Conservation (phyloP, 2,797 vertebrate genomes). For the Clarias fuscus region DNA sequence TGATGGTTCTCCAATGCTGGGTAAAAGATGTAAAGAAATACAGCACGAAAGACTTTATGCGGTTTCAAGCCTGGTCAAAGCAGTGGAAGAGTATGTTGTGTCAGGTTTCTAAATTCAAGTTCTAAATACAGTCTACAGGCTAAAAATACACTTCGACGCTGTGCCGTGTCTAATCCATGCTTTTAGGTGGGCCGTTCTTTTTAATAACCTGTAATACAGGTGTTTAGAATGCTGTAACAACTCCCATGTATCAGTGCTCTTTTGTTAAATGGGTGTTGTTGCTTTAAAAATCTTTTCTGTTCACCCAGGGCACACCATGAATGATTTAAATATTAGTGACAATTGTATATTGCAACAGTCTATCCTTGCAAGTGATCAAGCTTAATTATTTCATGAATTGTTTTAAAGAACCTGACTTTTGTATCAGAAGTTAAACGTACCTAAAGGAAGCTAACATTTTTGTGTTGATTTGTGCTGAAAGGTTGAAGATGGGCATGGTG, state of each 20-base stretch:
- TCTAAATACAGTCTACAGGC: neutral
- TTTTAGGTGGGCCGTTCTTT: neutral
- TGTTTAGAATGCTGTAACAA: neutral
- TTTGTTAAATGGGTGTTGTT: constrained; percentile 6
- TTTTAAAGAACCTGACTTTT: neutral
- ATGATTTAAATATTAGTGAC: neutral
- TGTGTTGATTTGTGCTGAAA: neutral
- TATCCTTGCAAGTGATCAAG: neutral
- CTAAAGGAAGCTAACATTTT: neutral
- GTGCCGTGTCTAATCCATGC: neutral
- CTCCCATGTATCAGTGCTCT: neutral
- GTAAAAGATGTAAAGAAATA: neutral
- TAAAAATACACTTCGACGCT: neutral
- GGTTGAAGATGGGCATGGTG: neutral
- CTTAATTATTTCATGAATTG: neutral
- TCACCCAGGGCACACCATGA: neutral
- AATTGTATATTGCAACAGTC: neutral
- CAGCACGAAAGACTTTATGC: neutral
- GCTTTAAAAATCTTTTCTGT: neutral
- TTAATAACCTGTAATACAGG: constrained; percentile 41
- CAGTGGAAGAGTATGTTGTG: neutral
- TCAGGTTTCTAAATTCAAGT: neutral
- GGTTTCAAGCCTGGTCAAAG: neutral
- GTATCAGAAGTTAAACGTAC: neutral
- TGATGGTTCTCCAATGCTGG: neutral